phyloP scores from a whole-genome alignment of 2,797 vertebrate genomes.

The Denticeps clupeoides region DNA sequence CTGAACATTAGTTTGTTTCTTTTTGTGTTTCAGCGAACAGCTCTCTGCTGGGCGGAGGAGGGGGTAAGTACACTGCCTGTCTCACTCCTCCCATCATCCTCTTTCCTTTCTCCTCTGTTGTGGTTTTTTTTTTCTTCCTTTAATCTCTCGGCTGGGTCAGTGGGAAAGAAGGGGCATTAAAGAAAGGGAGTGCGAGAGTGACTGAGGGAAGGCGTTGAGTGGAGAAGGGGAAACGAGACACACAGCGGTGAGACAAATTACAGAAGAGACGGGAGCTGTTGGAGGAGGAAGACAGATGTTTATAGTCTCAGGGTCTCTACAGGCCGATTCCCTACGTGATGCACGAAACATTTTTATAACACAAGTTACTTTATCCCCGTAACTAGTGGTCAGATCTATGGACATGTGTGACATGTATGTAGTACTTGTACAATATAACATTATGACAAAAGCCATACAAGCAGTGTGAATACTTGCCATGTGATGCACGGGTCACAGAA shows the following conservation, averaged over 20 bases:
- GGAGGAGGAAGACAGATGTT: background rate
- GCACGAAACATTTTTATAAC: no score
- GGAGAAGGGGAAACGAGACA: background rate
- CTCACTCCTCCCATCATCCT: constrained; percentile 25
- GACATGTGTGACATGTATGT: no score
- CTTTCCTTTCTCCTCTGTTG: background rate
- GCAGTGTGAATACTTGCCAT: no score
- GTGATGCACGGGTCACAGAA: no score
- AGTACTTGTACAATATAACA: no score
- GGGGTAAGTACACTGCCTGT: constrained; percentile 60
- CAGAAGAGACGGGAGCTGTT: background rate
- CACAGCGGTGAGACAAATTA: background rate
- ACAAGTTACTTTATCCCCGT: no score
- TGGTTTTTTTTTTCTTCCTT: constrained; percentile 15
- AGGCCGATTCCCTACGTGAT: no score
- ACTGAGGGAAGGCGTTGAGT: no score
- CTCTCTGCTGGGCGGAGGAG: constrained; percentile 63
- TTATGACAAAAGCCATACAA: no score
- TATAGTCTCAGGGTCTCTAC: no score
- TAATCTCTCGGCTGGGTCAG: background rate
- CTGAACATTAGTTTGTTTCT: constrained; percentile 25
- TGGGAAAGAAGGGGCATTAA: background rate
- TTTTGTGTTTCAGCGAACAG: constrained; percentile 59
- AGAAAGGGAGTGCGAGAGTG: background rate
- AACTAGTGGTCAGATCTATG: no score